These are phyloP conservation scores for Zaprionus davidi DNA, from an alignment of 1,140 invertebrate genomes.

Conservation along the genomic window DNA sequence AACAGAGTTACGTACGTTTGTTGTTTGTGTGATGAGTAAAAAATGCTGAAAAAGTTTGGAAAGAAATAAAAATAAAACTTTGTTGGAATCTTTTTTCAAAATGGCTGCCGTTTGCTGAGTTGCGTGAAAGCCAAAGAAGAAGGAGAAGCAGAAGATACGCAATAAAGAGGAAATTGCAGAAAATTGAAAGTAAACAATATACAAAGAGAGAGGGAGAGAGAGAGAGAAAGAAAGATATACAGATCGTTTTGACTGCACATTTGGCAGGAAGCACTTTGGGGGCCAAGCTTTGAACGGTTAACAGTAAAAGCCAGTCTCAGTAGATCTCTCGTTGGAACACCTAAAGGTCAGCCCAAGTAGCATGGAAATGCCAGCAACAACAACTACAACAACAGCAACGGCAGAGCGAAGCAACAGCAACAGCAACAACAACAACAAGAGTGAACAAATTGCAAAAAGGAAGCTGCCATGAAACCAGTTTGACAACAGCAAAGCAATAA, in stretches of 20 bases:
- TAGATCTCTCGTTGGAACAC: constrained; percentile 54
- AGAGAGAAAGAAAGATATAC: constrained; percentile 3
- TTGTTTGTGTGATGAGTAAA: constrained; percentile 19
- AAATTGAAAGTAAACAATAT: constrained; percentile 26
- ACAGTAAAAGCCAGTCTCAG: constrained; percentile 69
- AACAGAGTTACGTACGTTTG: constrained; percentile 14
- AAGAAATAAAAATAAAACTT: constrained; percentile 2
- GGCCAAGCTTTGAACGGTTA: constrained; percentile 48
- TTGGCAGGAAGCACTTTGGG: constrained; percentile 65
- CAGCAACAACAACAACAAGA: constrained; percentile 50
- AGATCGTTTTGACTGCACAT: constrained; percentile 32
- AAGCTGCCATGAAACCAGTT: constrained; percentile 79
- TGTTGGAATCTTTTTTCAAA: constrained; percentile 43
- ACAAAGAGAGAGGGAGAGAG: background rate
- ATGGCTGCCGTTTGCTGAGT: constrained; percentile 45
- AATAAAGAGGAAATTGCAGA: constrained; percentile 7
- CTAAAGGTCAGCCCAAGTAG: constrained; percentile 74
- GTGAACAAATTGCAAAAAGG: constrained; percentile 76
- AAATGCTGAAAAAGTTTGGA: background rate
- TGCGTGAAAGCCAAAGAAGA: constrained; percentile 47
- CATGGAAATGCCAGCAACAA: constrained; percentile 61
- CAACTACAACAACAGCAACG: constrained; percentile 43
- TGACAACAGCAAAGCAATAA: constrained; percentile 55
- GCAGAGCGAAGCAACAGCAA: constrained; percentile 24
- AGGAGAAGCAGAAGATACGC: constrained; percentile 19